Conservation (phyloP, 2,113 vertebrate genomes). For the Morphnarchus princeps region DNA sequence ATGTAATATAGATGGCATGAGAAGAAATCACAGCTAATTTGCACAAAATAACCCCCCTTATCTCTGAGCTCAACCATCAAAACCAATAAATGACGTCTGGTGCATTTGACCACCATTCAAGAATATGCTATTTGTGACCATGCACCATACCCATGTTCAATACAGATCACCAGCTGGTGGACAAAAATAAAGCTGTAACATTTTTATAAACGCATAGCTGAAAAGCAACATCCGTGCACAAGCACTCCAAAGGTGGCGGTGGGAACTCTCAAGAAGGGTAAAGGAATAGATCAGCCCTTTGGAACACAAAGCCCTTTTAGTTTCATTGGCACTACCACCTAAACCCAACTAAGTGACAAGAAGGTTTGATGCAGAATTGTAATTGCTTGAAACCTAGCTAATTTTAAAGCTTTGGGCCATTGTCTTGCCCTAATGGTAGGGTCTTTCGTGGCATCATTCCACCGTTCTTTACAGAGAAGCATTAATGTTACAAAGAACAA, state of each 20-base stretch:
- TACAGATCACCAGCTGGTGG: neutral
- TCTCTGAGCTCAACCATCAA: neutral
- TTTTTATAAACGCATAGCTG: neutral
- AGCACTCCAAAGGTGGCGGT: neutral
- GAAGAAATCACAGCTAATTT: neutral
- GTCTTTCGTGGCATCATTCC: neutral
- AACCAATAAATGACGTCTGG: fast-evolving
- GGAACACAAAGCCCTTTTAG: neutral
- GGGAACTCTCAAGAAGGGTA: neutral
- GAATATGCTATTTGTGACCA: neutral
- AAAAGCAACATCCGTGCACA: neutral
- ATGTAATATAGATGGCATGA: fast-evolving
- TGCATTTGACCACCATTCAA: neutral
- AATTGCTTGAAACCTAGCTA: neutral
- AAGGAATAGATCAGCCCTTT: neutral
- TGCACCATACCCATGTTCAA: too few species aligned
- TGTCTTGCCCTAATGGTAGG: neutral
- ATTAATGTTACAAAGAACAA: neutral
- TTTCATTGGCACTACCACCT: neutral
- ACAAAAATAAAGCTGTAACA: neutral
- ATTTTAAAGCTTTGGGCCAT: neutral
- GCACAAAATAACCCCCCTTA: neutral
- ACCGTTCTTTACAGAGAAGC: neutral
- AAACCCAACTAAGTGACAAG: neutral
- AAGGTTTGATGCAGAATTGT: neutral